A percentile compares a stretch with the other conserved stretches of the same genome.
Conservation (phyloP, 2,888 invertebrate genomes). For the Conops quadrifasciatus region DNA sequence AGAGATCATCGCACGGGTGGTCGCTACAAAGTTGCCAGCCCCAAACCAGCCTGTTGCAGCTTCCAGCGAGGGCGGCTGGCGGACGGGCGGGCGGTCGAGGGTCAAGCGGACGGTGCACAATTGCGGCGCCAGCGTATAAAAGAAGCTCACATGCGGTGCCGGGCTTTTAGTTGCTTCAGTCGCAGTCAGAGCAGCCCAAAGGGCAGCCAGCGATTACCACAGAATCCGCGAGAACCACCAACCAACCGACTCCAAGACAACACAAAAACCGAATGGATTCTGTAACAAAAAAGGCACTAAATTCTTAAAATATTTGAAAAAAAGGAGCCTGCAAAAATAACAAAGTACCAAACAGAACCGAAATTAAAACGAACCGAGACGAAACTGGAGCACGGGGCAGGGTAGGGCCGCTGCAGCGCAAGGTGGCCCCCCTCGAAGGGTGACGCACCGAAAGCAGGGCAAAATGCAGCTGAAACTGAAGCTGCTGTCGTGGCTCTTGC, state of each 20-base stretch:
- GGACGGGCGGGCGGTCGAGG: constrained; percentile 7
- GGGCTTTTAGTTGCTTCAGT: constrained; percentile 59
- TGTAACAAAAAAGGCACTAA: constrained; percentile 4
- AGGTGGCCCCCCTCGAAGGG: not conserved
- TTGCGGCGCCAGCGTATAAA: constrained; percentile 50
- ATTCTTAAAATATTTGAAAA: constrained; percentile 15
- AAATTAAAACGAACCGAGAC: constrained; percentile 40
- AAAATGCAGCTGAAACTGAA: constrained; percentile 54
- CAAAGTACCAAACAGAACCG: not conserved
- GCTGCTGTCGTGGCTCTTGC: constrained; percentile 51
- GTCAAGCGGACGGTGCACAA: constrained; percentile 10
- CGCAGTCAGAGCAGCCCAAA: constrained; percentile 35
- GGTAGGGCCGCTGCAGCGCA: not conserved
- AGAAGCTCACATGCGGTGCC: constrained; percentile 50
- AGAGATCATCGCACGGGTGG: constrained; percentile 27
- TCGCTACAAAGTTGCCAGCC: constrained; percentile 9
- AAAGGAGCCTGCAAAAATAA: constrained; percentile 8
- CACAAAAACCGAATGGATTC: constrained; percentile 20
- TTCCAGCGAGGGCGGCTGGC: not conserved
- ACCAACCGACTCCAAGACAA: not conserved
- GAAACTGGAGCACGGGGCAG: constrained; percentile 9
- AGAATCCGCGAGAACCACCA: constrained; percentile 5
- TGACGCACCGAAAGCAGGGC: constrained; percentile 29
- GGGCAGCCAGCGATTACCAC: constrained; percentile 43
- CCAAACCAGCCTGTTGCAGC: not conserved